These are phyloP conservation scores for Anolis sagrei DNA, from an alignment of 2,113 vertebrate genomes.

Conservation along the genomic window DNA sequence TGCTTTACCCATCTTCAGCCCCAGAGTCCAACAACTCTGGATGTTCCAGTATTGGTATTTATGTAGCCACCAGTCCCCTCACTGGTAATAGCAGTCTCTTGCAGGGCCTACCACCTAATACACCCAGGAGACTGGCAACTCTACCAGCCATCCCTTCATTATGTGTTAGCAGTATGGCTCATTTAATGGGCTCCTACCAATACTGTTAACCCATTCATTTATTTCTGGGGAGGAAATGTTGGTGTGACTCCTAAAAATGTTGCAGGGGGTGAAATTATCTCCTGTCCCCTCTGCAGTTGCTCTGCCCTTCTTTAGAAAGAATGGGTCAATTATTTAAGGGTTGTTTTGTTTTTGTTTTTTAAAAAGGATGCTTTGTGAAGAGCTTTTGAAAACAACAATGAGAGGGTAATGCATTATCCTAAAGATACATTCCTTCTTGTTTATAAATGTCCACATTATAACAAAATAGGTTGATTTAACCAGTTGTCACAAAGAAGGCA, in stretches of 20 bases:
- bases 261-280: too few species aligned
- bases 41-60: background rate
- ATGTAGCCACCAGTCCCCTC: background rate
- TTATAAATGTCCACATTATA: background rate
- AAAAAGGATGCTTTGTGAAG: too few species aligned
- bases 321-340: background rate
- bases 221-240: too few species aligned
- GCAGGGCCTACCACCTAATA: background rate
- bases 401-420: background rate
- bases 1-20: background rate
- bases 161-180: too few species aligned
- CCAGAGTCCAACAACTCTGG: background rate
- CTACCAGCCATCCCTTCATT: background rate
- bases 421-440: background rate
- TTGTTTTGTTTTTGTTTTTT: too few species aligned
- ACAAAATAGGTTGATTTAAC: background rate
- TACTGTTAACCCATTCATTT: too few species aligned
- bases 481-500: background rate
- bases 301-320: background rate
- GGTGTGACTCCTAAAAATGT: too few species aligned
- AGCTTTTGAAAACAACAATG: background rate
- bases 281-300: background rate
- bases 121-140: background rate
- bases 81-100: background rate
- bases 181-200: too few species aligned